These are phyloP conservation scores for Thelaira solivaga DNA, from an alignment of 2,888 invertebrate species.

Conservation along the genomic window DNA sequence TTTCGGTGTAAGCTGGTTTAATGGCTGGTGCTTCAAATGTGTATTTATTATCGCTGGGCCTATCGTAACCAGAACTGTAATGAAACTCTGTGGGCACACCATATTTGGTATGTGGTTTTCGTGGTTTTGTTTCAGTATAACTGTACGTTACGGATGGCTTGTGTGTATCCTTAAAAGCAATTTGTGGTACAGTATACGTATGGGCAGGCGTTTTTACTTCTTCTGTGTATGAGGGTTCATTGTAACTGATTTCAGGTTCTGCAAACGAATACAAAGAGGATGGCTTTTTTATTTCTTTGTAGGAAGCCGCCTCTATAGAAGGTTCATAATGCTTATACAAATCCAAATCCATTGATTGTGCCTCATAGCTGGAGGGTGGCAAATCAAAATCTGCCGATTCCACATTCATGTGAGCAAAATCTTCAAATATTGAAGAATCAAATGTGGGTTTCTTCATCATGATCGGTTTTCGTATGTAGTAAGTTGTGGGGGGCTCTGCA, in stretches of 20 bases:
- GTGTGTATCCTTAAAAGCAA: conserved; percentile 11
- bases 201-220: conserved; percentile 37
- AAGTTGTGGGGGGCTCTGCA: conserved; percentile 67
- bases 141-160: conserved; percentile 37
- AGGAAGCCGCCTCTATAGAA: conserved; percentile 17
- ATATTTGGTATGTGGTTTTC: conserved; percentile 63
- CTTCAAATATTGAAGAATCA: conserved; percentile 67
- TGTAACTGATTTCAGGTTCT: conserved; percentile 26
- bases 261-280: conserved; percentile 51
- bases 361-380: conserved; percentile 71
- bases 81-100: conserved; percentile 64
- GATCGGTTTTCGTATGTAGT: conserved; percentile 29
- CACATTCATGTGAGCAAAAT: conserved; percentile 70
- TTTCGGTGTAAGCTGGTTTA: conserved; percentile 13
- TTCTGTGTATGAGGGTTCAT: conserved; percentile 46
- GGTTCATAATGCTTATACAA: conserved; percentile 67
- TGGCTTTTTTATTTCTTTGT: conserved; percentile 45
- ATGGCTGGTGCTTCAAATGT: conserved; percentile 46
- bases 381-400: conserved; percentile 69
- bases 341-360: conserved; percentile 72
- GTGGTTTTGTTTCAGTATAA: not conserved
- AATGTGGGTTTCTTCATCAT: conserved; percentile 63
- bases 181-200: conserved; percentile 33
- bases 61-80: conserved; percentile 44
- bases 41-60: conserved; percentile 19